These are phyloP conservation scores for Euplagia quadripunctaria DNA, from an alignment of 2,888 invertebrate genomes.

Conservation along the genomic window DNA sequence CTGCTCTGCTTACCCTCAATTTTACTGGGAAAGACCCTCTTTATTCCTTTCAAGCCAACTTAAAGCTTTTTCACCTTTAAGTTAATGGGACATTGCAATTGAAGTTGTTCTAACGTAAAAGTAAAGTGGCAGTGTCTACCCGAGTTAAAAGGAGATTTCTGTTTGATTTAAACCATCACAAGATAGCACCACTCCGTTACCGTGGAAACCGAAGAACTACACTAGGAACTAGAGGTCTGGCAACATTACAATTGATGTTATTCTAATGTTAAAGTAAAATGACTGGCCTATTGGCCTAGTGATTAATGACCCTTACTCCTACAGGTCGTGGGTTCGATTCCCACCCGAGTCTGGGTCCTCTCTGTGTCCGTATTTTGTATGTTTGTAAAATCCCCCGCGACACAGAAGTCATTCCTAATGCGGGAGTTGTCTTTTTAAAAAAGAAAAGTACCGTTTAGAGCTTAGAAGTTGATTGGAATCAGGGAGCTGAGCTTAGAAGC, in stretches of 20 bases:
- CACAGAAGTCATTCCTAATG: too few relatives aligned
- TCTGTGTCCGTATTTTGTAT: too few relatives aligned
- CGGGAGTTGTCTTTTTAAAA: too few relatives aligned
- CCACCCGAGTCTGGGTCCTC: too few relatives aligned
- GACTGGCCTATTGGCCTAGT: too few relatives aligned
- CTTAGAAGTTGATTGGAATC: neutral
- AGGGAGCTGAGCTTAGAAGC: too few relatives aligned
- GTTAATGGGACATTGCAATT: neutral
- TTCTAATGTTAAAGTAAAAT: neutral
- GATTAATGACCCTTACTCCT: too few relatives aligned
- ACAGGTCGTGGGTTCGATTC: too few relatives aligned
- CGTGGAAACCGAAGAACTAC: neutral
- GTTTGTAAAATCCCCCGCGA: too few relatives aligned
- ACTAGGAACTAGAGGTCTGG: neutral
- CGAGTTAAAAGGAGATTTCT: neutral
- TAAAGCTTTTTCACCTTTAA: neutral
- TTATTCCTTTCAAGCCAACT: neutral
- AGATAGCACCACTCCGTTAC: neutral
- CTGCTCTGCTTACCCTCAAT: neutral
- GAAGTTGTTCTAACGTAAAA: neutral
- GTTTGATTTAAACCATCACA: neutral
- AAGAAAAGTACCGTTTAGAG: neutral
- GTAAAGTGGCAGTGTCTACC: neutral
- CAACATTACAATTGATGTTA: neutral
- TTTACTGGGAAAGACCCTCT: neutral